Evolutionary conservation across 2,113 vertebrate genomes (phyloP).

Genomic region (Pavo muticus): DNA sequence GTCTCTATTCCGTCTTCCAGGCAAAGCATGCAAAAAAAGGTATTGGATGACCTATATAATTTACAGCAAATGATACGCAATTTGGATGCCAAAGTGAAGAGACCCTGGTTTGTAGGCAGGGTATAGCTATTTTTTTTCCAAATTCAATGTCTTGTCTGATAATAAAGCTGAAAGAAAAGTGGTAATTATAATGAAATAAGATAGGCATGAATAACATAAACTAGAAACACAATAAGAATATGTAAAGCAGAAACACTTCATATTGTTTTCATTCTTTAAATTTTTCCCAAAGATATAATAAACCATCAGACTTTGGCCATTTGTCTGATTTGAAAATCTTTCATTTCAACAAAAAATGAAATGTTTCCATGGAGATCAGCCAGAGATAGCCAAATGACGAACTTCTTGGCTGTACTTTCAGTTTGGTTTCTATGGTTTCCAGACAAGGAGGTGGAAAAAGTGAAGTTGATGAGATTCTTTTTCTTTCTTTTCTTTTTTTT

Average conservation of each 20-base stretch:
- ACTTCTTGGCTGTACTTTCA: conserved; percentile 82
- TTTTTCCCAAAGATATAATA: conserved; percentile 65
- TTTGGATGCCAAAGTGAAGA: neutral
- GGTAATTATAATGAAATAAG: conserved; percentile 21
- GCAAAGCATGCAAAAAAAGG: neutral
- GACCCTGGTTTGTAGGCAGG: neutral
- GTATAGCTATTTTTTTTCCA: neutral
- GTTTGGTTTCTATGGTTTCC: conserved; percentile 86
- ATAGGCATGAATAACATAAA: neutral
- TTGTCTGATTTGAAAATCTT: conserved; percentile 75
- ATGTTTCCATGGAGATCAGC: conserved; percentile 87
- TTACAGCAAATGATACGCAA: neutral
- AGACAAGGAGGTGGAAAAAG: conserved; percentile 58
- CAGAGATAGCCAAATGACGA: conserved; percentile 85
- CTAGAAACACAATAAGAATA: neutral
- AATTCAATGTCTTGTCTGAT: neutral
- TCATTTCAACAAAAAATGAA: conserved; percentile 77
- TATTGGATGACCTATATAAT: neutral
- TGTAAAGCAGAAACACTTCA: conserved; percentile 33
- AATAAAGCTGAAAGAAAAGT: neutral
- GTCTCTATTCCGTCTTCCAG: neutral
- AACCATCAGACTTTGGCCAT: conserved; percentile 59
- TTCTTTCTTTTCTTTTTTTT: neutral
- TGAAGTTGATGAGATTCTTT: conserved; percentile 68
- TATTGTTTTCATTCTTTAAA: conserved; percentile 33